A percentile compares a stretch with the other conserved stretches of the same genome.
These are phyloP conservation scores for Scyliorhinus canicula DNA, from an alignment of 2,797 vertebrate species.

Conservation along the genomic window DNA sequence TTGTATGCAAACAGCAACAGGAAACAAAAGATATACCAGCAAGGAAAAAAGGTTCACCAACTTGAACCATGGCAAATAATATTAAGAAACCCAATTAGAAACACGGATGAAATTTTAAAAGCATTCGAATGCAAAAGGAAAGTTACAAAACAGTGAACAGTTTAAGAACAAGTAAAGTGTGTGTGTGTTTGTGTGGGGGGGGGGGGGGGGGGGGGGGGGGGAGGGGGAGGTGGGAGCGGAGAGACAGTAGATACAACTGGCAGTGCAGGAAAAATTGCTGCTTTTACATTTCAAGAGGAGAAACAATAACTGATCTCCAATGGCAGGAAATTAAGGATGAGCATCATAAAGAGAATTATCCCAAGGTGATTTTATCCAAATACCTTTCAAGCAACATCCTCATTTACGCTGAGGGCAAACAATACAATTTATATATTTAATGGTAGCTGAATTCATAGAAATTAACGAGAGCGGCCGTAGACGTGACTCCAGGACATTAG, in stretches of 20 bases:
- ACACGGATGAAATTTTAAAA: neutral
- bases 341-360: neutral
- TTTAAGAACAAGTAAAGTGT: too few species aligned
- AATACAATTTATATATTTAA: neutral
- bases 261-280: neutral
- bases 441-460: neutral
- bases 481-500: too few species aligned
- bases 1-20: neutral
- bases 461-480: too few species aligned
- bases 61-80: neutral
- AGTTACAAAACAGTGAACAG: neutral
- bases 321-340: neutral
- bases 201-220: too few species aligned
- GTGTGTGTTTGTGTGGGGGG: too few species aligned
- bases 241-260: neutral
- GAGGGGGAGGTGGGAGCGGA: neutral
- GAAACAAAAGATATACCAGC: neutral
- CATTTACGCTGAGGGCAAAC: neutral
- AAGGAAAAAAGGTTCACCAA: neutral
- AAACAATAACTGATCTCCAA: neutral
- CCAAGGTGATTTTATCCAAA: neutral
- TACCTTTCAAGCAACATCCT: neutral
- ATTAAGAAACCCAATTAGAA: neutral
- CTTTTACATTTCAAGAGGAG: neutral
- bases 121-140: neutral